Conservation (phyloP, 2,797 vertebrate genomes). For the Dicrostonyx torquatus region DNA sequence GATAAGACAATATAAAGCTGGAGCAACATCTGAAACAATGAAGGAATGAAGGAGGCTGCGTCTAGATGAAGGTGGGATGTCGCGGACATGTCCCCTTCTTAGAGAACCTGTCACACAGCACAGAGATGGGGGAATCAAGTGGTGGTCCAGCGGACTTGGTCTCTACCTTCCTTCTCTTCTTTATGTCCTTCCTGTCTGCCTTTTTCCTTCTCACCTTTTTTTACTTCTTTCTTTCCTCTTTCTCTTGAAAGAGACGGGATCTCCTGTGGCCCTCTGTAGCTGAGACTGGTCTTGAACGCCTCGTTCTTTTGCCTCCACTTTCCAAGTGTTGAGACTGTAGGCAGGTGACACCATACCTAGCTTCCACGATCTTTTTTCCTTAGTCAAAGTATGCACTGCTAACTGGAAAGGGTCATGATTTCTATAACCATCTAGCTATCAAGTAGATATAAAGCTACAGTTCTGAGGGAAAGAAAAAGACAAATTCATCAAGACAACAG, state of each 20-base stretch:
- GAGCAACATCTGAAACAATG: rapidly evolving
- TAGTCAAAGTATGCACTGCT: too few species aligned
- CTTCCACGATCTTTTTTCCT: too few species aligned
- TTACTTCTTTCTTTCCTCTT: background rate
- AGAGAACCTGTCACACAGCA: background rate
- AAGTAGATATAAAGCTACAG: background rate
- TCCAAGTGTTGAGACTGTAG: background rate
- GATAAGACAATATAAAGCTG: background rate
- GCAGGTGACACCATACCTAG: too few species aligned
- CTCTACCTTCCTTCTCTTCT: background rate
- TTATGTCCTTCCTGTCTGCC: background rate
- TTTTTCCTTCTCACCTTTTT: background rate
- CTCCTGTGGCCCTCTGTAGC: background rate
- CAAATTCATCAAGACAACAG: background rate
- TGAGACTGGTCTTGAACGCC: background rate
- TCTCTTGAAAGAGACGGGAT: background rate
- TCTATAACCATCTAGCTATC: background rate
- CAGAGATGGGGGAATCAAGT: background rate
- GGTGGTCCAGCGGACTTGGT: background rate
- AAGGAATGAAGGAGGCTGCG: background rate
- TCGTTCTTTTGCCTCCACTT: background rate
- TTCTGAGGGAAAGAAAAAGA: too few species aligned
- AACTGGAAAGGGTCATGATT: background rate
- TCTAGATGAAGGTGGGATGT: background rate
- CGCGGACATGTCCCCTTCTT: rapidly evolving